Base-by-base conservation (phyloP, 2,888 invertebrate species). In the Orthosia gracilis region DNA sequence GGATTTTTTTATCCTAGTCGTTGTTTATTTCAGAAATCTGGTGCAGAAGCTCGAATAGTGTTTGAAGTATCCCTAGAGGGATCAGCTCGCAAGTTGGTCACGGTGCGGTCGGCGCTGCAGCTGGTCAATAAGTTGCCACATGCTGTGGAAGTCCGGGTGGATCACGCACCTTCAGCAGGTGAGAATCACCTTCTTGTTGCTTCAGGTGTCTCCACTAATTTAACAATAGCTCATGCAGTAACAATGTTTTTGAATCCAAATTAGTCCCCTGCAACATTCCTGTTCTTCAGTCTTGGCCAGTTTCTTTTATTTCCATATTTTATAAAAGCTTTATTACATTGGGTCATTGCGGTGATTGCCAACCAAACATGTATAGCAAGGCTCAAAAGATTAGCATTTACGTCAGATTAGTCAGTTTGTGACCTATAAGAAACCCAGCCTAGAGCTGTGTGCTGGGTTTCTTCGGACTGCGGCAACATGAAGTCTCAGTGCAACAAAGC, bases 31-130 rank as follows among this genome's bases (percentile, higher is more conserved):
- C 15, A 96, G 96, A 94, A 94, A 83, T 91, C 92, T 0, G 95
- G 94, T 0, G 89, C 91, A 0, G 97, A 97, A 86, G 98, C 98
- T 0, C 97, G 99, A 69, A 97, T 99, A 45, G 99, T 99, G 62
- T 98, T 99, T 90, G 98, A 98, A 85, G 98, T 99, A 23, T 98
- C 98, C 0, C 96, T 99, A 81, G 99, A 99, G 93, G 99, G 99
- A 0, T 99, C 99, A 3, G 99, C 99, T 0, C 98, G 98, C 87
- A 99, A 99, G 94, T 96, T 99, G 86, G 98, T 99, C 69, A 98
- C 98, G 13, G 98, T 99, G 21, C 97, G 99, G 78, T 99, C 99
- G 13, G 99, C 99, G 47, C 96, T 99, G 80, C 97, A 98, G 86
- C 96, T 99, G 3, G 94, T 97, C 69, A 99, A 99, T 94, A 97